Percentiles rank a stretch among this genome's conserved stretches.
These are phyloP conservation scores for Nomada fabriciana DNA, from an alignment of 2,888 invertebrate species.

Conservation along the genomic window DNA sequence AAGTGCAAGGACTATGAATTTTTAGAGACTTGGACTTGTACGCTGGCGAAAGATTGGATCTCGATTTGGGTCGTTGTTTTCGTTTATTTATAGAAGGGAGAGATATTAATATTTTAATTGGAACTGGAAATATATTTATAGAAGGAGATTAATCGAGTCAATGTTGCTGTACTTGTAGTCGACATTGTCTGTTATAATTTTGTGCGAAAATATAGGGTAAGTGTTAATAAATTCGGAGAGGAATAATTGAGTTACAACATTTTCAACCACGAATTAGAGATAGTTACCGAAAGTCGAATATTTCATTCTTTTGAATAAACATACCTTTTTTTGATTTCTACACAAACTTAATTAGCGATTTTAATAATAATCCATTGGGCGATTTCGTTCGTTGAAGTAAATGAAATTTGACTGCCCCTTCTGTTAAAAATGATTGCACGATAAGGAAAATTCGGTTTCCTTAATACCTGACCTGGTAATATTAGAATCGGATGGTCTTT, in stretches of 20 bases:
- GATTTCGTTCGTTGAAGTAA: too few species aligned
- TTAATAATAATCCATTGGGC: too few species aligned
- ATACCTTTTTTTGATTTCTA: too few species aligned
- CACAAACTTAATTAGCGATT: too few species aligned
- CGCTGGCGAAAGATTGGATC: too few species aligned
- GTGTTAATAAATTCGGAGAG: neutral
- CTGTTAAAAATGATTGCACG: neutral
- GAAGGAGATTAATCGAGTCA: neutral
- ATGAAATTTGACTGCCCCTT: too few species aligned
- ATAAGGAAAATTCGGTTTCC: neutral
- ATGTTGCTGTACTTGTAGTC: too few species aligned
- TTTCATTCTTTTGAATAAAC: too few species aligned
- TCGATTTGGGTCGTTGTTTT: too few species aligned
- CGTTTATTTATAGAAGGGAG: neutral
- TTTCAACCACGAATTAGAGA: neutral
- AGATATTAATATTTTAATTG: neutral
- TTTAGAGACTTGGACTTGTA: neutral
- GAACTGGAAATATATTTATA: neutral
- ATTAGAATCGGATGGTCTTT: conserved; percentile 22
- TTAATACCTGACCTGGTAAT: neutral
- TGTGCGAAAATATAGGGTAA: too few species aligned
- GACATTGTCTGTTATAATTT: too few species aligned
- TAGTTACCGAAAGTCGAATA: too few species aligned
- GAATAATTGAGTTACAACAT: neutral
- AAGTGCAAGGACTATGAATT: neutral